Conservation (phyloP, 1,140 invertebrate species). For the Oppia nitens region DNA sequence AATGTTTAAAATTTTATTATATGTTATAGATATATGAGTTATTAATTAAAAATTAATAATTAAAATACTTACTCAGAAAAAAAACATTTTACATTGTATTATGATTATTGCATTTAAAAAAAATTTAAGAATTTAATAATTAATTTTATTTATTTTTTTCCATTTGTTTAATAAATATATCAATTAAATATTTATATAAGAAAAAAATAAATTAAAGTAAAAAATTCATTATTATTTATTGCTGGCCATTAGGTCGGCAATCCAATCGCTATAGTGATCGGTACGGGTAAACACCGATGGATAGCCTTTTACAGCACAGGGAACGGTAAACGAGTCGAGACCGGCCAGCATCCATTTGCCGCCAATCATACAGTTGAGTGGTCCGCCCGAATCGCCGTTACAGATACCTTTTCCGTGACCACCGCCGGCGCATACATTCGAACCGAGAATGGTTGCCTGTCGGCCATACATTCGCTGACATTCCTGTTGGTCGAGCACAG, state of each 20-base stretch:
- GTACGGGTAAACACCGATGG: not conserved
- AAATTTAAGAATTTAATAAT: too few species aligned
- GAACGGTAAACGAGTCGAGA: not conserved
- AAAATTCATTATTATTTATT: too few species aligned
- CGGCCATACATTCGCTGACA: not conserved
- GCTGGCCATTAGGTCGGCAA: not conserved
- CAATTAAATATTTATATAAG: too few species aligned
- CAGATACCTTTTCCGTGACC: not conserved
- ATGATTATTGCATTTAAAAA: too few species aligned
- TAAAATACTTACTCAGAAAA: too few species aligned
- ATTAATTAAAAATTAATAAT: too few species aligned
- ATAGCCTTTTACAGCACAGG: not conserved
- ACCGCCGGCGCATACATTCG: not conserved
- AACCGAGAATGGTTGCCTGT: not conserved
- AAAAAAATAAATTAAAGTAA: too few species aligned
- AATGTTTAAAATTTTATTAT: too few species aligned
- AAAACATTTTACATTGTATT: too few species aligned
- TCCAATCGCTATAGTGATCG: not conserved
- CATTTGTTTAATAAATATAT: too few species aligned
- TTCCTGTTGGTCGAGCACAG: not conserved
- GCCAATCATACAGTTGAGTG: constrained; percentile 42
- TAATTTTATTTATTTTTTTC: too few species aligned
- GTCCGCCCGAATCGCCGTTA: constrained; percentile 63
- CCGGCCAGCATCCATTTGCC: not conserved
- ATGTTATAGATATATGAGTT: too few species aligned